Conservation (phyloP, 37 sponge, comb jelly and placozoan genomes). For the Hexactinellida sp. region DNA sequence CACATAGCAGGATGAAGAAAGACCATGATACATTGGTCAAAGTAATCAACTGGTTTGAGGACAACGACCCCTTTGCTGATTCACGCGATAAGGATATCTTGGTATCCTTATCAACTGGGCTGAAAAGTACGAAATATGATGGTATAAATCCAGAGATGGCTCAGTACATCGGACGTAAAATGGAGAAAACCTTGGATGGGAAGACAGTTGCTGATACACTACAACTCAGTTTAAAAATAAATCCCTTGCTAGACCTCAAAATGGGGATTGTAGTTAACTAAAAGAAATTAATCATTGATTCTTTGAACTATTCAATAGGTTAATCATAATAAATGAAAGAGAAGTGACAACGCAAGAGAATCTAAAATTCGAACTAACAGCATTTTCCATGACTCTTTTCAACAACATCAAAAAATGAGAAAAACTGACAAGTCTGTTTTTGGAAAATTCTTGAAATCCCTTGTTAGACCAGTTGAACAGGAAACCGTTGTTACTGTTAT, state of each 20-base stretch:
- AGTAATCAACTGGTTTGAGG: conserved; percentile 29
- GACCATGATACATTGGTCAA: background rate
- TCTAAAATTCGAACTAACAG: no score
- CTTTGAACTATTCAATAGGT: no score
- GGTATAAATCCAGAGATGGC: background rate
- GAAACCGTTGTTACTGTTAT: background rate
- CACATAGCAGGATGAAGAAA: background rate
- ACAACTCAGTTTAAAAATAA: background rate
- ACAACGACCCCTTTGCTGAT: background rate
- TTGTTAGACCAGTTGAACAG: no score
- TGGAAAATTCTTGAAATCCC: background rate
- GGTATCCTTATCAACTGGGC: background rate
- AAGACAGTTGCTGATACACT: background rate
- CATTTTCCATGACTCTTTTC: no score
- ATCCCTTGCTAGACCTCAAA: background rate
- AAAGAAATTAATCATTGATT: background rate
- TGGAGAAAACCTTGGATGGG: background rate
- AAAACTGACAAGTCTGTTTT: background rate
- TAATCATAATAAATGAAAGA: no score
- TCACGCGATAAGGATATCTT: background rate
- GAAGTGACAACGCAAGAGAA: no score
- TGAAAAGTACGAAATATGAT: background rate
- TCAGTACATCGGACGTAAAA: background rate
- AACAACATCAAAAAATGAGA: background rate
- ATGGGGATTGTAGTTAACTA: background rate